Percentiles rank a stretch among this genome's conserved stretches.
Conservation (phyloP, 2,888 invertebrate genomes). For the Nymphalis polychloros region DNA sequence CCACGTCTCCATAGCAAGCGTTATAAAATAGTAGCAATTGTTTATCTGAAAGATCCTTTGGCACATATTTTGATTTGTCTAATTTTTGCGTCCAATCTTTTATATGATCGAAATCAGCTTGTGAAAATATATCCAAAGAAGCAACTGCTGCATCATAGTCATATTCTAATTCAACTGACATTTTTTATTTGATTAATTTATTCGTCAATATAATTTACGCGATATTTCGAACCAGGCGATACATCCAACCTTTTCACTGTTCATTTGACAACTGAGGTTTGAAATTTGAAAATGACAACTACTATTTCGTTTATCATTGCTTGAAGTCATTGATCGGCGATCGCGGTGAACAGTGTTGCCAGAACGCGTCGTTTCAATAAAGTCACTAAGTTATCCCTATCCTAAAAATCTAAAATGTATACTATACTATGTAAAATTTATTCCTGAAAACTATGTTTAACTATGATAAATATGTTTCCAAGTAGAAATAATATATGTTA, state of each 20-base stretch:
- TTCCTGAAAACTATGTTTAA: too few species aligned
- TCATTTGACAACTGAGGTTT: slow-evolving; percentile 62
- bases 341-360: not conserved
- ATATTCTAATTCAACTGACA: slow-evolving; percentile 71
- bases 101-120: slow-evolving; percentile 70
- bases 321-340: slow-evolving; percentile 17
- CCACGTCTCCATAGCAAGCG: slow-evolving; percentile 83
- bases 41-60: slow-evolving; percentile 80
- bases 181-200: slow-evolving; percentile 45
- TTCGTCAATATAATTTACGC: slow-evolving; percentile 51
- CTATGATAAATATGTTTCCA: too few species aligned
- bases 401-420: too few species aligned
- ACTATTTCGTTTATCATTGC: too few species aligned
- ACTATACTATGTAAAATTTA: too few species aligned
- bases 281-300: too few species aligned
- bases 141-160: slow-evolving; percentile 69
- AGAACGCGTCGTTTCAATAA: not conserved
- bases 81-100: slow-evolving; percentile 72
- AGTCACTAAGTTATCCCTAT: not conserved
- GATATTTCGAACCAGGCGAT: slow-evolving; percentile 42
- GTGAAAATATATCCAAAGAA: slow-evolving; percentile 76
- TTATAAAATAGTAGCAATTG: slow-evolving; percentile 85
- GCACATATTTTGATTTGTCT: slow-evolving; percentile 75
- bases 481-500: too few species aligned
- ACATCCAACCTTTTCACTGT: slow-evolving; percentile 46